Base-by-base conservation (phyloP, 2,888 invertebrate species). In the Xylophagus ater region DNA sequence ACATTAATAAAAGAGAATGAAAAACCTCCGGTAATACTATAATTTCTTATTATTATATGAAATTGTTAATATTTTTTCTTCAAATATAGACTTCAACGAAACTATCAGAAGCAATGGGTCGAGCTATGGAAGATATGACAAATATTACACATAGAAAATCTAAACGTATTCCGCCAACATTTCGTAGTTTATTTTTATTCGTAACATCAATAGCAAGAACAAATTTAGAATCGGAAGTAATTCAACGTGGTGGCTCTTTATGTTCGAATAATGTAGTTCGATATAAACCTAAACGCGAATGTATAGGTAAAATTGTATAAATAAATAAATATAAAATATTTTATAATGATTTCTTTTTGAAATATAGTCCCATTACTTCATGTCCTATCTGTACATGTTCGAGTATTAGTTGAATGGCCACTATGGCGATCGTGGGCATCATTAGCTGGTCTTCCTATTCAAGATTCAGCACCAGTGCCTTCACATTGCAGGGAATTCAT, bases 71-170 rank as follows among this genome's bases (percentile, higher is more conserved):
- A 34, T 38, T 38, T 28, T 23, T 17, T 13, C 8, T 34, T 14
- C 9, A 30, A 21, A 17, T 52, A 12, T 56, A 82, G 81, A 71
- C 71, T 37, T 70, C 76, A 10, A 78, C 81, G 34, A 79, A 76
- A 52, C 70, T 92, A 46, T 79, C 84, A 2, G 84, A 88, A 58
- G 89, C 90, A 35, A 85, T 93, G 75, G 84, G 83, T 29, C 86
- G 86, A 56, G 82, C 87, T 18, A 92, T 93, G 88, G 89, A 90
- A 57, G 89, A 90, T 64, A 86, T 94, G 78, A 87, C 89, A 5
- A 81, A 81, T 55, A 81, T 82, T 48, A 89, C 92, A 4, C 81
- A 83, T 57, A 73, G 82, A 45, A 85, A 85, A 56, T 78, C 79
- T 52, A 79, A 80, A 67, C 72, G 71, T 36, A 70, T 75, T 37